Evolutionary conservation across 1,140 invertebrate genomes (phyloP).

Genomic region (Ceratina australensis): DNA sequence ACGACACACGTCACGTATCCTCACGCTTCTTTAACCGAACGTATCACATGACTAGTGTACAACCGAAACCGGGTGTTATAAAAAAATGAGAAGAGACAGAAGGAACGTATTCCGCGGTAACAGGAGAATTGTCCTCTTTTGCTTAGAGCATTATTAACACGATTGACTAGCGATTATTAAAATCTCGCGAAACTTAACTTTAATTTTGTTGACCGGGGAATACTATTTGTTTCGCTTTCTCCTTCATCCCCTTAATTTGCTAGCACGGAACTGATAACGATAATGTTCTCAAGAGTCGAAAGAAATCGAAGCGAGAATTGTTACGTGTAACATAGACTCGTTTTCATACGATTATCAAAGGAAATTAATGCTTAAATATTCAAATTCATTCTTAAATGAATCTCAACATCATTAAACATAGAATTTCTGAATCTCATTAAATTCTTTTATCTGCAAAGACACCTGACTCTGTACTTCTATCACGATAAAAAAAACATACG

Average conservation of each 20-base stretch:
- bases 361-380: no score
- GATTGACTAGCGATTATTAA: slow-evolving; percentile 58
- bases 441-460: slow-evolving; percentile 2
- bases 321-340: background rate
- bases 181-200: slow-evolving; percentile 37
- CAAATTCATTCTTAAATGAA: no score
- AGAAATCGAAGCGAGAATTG: background rate
- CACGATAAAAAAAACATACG: background rate
- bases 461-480: background rate
- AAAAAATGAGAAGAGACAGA: background rate
- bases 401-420: no score
- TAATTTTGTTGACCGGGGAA: background rate
- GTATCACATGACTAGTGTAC: slow-evolving; percentile 30
- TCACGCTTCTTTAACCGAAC: slow-evolving; percentile 25
- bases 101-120: background rate
- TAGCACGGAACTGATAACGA: slow-evolving; percentile 27
- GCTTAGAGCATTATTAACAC: slow-evolving; percentile 32
- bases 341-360: background rate
- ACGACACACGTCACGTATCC: slow-evolving; percentile 11
- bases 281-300: slow-evolving; percentile 27
- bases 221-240: background rate
- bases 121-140: background rate
- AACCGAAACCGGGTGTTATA: background rate
- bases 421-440: background rate
- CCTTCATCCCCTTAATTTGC: no score